Conservation (phyloP, 2,113 vertebrate species). For the Corythoichthys intestinalis region DNA sequence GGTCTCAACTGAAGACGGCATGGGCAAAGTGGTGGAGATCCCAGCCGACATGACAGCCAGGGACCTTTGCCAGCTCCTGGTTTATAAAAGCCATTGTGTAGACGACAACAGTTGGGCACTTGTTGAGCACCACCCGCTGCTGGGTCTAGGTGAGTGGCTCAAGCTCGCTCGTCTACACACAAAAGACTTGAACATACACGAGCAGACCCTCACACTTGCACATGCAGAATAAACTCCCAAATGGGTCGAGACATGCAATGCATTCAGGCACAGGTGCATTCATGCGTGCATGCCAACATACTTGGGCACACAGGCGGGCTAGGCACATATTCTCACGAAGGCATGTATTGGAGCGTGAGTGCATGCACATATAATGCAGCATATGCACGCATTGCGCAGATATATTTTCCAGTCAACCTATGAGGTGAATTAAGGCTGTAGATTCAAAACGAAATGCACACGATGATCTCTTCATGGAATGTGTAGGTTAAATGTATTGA, state of each 20-base stretch:
- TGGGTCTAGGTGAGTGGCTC: constrained; percentile 85
- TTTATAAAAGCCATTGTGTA: constrained; percentile 96
- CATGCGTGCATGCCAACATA: constrained; percentile 17
- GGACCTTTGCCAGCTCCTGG: constrained; percentile 95
- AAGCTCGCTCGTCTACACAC: constrained; percentile 3
- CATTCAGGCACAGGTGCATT: constrained; percentile 42
- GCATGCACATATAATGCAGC: constrained; percentile 27
- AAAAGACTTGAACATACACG: constrained; percentile 3
- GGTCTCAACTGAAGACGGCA: constrained; percentile 95
- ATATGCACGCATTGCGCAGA: constrained; percentile 17
- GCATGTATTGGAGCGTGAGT: constrained; percentile 41
- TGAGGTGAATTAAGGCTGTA: constrained; percentile 10
- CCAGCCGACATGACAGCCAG: constrained; percentile 92
- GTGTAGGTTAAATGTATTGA: constrained; percentile 4
- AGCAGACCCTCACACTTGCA: constrained; percentile 2
- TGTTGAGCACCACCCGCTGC: constrained; percentile 92
- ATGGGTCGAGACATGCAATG: constrained; percentile 23
- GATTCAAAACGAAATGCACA: neutral
- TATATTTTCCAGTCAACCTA: constrained; percentile 29
- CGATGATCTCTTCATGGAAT: neutral
- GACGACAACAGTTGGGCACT: constrained; percentile 98
- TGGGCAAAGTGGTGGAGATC: constrained; percentile 93
- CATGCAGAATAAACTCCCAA: constrained; percentile 12
- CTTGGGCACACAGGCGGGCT: constrained; percentile 14
- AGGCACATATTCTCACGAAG: constrained; percentile 44